A percentile compares a stretch with the other conserved stretches of the same genome.
Evolutionary conservation across 2,113 vertebrate genomes (phyloP).

Genomic region (Trogon melanurus): DNA sequence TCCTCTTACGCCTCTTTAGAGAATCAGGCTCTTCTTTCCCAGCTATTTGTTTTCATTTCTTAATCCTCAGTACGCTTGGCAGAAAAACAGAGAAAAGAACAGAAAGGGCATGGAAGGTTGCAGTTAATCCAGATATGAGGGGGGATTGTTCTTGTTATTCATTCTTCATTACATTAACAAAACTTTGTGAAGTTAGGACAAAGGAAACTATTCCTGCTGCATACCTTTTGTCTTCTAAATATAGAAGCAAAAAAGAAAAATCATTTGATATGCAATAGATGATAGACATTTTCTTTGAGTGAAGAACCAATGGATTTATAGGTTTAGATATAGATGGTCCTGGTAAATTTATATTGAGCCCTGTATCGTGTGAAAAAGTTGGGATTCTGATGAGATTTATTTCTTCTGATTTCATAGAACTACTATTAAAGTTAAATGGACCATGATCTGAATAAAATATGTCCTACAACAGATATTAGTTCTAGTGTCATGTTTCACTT

Average conservation of each 20-base stretch:
- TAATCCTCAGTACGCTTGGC: not conserved
- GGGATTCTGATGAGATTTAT: not conserved
- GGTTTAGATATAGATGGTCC: not conserved
- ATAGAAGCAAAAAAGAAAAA: not conserved
- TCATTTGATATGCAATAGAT: not conserved
- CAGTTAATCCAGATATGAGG: not conserved
- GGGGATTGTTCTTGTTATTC: not conserved
- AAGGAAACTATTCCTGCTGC: not conserved
- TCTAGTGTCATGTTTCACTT: not conserved
- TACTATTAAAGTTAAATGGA: not conserved
- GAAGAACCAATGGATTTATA: not conserved
- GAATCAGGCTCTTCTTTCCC: not conserved
- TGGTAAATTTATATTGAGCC: not conserved
- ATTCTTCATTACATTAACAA: not conserved
- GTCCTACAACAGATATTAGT: not conserved
- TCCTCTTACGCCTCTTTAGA: not conserved
- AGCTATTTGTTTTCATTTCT: slow-evolving; percentile 5
- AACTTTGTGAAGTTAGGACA: not conserved
- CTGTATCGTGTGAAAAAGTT: not conserved
- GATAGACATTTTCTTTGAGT: not conserved
- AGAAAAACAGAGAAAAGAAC: not conserved
- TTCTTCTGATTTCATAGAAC: not conserved
- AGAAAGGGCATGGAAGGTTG: not conserved
- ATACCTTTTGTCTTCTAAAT: not conserved
- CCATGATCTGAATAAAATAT: not conserved